Evolutionary conservation across 2,113 vertebrate species (phyloP).

Genomic region (Bufo gargarizans): DNA sequence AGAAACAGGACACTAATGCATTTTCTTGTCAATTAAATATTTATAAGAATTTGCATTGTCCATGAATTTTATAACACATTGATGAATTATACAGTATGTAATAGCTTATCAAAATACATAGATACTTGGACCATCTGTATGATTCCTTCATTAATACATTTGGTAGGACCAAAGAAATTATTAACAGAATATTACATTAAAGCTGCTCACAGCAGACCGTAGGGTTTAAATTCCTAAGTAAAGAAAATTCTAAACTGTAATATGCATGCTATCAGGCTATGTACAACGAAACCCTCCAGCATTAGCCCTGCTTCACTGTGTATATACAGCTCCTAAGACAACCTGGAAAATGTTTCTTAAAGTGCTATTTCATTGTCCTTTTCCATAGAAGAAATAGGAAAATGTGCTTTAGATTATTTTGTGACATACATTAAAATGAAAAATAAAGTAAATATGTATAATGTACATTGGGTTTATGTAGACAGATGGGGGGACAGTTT

Average conservation of each 20-base stretch:
- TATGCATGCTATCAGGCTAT: constrained; percentile 39
- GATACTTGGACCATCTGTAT: constrained; percentile 29
- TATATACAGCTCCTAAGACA: constrained; percentile 27
- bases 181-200: constrained; percentile 47
- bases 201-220: constrained; percentile 9
- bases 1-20: neutral
- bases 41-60: constrained; percentile 53
- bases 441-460: neutral
- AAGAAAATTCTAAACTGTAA: constrained; percentile 32
- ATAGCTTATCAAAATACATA: constrained; percentile 57
- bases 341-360: constrained; percentile 33
- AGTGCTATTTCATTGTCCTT: constrained; percentile 42
- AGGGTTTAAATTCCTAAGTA: constrained; percentile 11
- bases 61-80: constrained; percentile 52
- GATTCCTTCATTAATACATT: constrained; percentile 51
- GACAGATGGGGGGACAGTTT: constrained; percentile 2
- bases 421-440: constrained; percentile 33
- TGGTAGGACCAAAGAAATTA: constrained; percentile 45
- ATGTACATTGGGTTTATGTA: neutral
- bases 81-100: constrained; percentile 37
- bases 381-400: constrained; percentile 23
- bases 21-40: constrained; percentile 40
- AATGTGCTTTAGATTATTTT: constrained; percentile 42
- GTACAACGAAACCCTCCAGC: constrained; percentile 23
- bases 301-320: neutral